Evolutionary conservation across 2,113 vertebrate species (phyloP), one percentile per base, ranked within the genome.

Genomic region (Vireo altiloquus): DNA sequence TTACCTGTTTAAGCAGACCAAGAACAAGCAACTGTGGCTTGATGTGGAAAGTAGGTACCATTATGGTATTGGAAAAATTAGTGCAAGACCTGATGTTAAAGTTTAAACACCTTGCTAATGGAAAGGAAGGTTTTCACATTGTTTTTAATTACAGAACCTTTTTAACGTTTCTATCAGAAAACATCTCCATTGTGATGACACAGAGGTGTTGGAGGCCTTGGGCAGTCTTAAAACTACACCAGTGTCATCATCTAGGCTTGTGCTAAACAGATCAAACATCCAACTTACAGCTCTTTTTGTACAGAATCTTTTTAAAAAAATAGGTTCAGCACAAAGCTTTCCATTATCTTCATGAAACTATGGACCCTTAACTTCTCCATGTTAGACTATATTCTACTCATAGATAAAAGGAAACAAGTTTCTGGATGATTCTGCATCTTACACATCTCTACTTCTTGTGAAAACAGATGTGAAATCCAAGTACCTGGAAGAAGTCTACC

Each of bases 21-120:
- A 53, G 42, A 87, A 68, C 25, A 82, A 87, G 49, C 46, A 89
- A 79, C 28, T 0, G 0, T 78, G 57, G 25, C 54, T 84, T 84
- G 65, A 60, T n/a, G 23, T 42, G 70, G 65, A 44, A 91, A 79
- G n/a, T 37, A 92, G 56, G 22, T 68, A 54, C 18, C 0, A 1
- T 52, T 89, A 74, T 0, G 0, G 27, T 81, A 78, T 4, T 16
- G 47, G 35, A 70, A 93, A 90, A 92, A 63, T 33, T 11, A 66
- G 23, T 63, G 47, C 54, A 76, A 95, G 56, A 59, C 6, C 20
- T 63, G 39, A 81, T 65, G 57, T 46, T 74, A 66, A 89, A 84
- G 13, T 75, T 76, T 56, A 54, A 94, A 70, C 9, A 54, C 16
- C 35, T 52, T 1, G 5, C 0, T 0, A 90, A 75, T 54, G 25